Conservation (phyloP, 2,797 vertebrate species). For the Bradypus variegatus region DNA sequence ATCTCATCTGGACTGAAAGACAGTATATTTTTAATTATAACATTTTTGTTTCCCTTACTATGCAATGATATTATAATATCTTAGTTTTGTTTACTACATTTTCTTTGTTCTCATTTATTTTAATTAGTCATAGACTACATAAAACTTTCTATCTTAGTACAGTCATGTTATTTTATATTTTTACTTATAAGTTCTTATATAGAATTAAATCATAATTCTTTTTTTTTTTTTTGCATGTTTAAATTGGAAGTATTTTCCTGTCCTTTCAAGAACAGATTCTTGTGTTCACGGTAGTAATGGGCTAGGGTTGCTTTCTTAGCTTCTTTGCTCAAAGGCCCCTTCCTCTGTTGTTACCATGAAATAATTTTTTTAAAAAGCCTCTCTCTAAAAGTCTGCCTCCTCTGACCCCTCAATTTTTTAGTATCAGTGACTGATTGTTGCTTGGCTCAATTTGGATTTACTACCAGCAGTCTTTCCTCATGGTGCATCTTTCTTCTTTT, state of each 20-base stretch:
- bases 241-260: not conserved
- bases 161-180: not conserved
- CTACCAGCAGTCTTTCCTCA: not conserved
- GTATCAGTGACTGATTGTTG: not conserved
- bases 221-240: not conserved
- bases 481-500: not conserved
- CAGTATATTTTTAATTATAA: not conserved
- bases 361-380: not conserved
- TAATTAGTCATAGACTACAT: not conserved
- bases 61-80: not conserved
- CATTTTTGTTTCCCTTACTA: not conserved
- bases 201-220: not conserved
- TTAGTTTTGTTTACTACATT: not conserved
- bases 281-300: not conserved
- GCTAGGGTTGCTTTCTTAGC: not conserved
- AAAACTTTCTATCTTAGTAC: not conserved
- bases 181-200: not conserved
- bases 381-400: not conserved
- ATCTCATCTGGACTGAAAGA: not conserved
- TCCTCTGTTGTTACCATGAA: not conserved
- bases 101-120: not conserved
- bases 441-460: too few species aligned
- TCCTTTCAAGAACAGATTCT: not conserved
- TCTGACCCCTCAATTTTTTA: too few species aligned
- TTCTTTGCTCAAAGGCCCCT: not conserved